Percentiles rank a stretch among this genome's conserved stretches.
Conservation (phyloP, 1,140 invertebrate genomes). For the Cherax quadricarinatus region DNA sequence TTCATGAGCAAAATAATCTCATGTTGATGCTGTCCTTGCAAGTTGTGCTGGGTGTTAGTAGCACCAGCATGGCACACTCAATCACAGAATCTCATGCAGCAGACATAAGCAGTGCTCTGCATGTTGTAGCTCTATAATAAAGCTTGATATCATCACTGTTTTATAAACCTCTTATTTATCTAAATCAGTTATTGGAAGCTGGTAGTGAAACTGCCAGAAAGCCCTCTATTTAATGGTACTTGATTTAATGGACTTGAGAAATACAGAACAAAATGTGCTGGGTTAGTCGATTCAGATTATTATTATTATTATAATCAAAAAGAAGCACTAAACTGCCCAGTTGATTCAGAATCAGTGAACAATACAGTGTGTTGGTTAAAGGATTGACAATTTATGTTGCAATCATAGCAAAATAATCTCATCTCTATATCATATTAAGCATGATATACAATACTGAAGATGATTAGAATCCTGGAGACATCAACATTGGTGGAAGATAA, state of each 20-base stretch:
- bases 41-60: conserved; percentile 6
- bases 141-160: not conserved
- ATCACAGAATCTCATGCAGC: conserved; percentile 42
- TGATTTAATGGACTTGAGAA: too few relatives aligned
- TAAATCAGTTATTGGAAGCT: not conserved
- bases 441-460: too few relatives aligned
- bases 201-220: not conserved
- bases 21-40: not conserved
- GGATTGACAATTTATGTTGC: too few relatives aligned
- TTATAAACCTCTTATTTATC: not conserved
- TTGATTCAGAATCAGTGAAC: not conserved
- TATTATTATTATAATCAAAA: too few relatives aligned
- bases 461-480: too few relatives aligned
- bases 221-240: too few relatives aligned
- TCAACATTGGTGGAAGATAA: too few relatives aligned
- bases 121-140: conserved; percentile 34
- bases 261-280: too few relatives aligned
- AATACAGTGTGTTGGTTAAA: not conserved
- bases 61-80: not conserved
- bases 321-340: not conserved
- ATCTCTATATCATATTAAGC: too few relatives aligned
- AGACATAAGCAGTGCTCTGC: conserved; percentile 49
- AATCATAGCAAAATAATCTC: too few relatives aligned
- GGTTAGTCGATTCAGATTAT: not conserved
- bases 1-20: not conserved